phyloP scores from a whole-genome alignment of 2,888 invertebrate genomes.

The Acanthococcus lagerstroemiae region DNA sequence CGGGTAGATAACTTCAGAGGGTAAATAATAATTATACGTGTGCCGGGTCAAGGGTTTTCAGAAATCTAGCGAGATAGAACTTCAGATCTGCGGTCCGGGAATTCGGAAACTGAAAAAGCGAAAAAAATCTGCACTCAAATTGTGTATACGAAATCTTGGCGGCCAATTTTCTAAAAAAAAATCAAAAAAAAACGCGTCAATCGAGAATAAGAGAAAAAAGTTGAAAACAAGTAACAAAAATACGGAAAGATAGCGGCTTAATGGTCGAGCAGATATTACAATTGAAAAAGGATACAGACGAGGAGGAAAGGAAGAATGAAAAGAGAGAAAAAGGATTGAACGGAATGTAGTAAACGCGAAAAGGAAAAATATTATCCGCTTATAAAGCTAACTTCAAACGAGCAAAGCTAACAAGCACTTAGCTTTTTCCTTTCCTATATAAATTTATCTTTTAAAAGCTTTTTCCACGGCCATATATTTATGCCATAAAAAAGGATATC shows the following conservation, averaged over 20 bases:
- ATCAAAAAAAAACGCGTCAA: background rate
- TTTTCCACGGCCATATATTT: slow-evolving; percentile 26
- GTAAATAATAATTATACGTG: too few relatives aligned
- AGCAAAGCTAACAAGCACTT: slow-evolving; percentile 31
- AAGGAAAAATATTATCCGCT: slow-evolving; percentile 30
- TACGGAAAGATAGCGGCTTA: slow-evolving; percentile 28
- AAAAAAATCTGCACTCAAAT: slow-evolving; percentile 3
- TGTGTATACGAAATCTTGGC: slow-evolving; percentile 21
- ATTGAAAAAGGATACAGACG: slow-evolving; percentile 20
- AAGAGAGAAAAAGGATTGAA: slow-evolving; percentile 9
- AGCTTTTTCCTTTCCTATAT: slow-evolving; percentile 27
- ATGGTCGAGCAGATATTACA: slow-evolving; percentile 29
- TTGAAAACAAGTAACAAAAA: slow-evolving; percentile 19
- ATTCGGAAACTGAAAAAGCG: too few relatives aligned
- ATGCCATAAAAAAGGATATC: slow-evolving; percentile 26
- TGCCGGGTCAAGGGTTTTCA: too few relatives aligned
- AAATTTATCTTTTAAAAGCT: slow-evolving; percentile 30
- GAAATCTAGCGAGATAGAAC: too few relatives aligned
- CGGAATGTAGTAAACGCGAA: slow-evolving; percentile 21
- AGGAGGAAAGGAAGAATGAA: slow-evolving; percentile 4
- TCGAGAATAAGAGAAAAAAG: slow-evolving; percentile 3
- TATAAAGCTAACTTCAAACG: slow-evolving; percentile 30
- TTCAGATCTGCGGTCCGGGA: too few relatives aligned
- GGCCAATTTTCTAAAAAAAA: slow-evolving; percentile 15
- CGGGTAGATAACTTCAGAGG: too few relatives aligned